Evolutionary conservation across 2,113 vertebrate genomes (phyloP).

Genomic region (zebrafish (Danio rerio)): DNA sequence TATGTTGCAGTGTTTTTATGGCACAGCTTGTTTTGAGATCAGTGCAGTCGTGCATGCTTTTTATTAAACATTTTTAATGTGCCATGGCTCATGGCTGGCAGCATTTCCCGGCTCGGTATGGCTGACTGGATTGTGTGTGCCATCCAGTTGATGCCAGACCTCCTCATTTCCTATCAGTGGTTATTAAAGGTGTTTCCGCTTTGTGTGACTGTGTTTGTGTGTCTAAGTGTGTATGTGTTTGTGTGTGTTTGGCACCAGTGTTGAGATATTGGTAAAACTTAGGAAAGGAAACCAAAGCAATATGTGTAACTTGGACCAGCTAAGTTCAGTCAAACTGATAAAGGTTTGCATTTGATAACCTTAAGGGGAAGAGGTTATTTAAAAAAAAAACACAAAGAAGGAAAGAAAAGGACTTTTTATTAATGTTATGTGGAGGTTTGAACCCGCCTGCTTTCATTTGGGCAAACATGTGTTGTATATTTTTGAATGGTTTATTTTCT

Average conservation of each 20-base stretch:
- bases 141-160: constrained; percentile 86
- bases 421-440: background rate
- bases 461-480: background rate
- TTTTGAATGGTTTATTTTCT: background rate
- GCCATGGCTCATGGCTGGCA: constrained; percentile 74
- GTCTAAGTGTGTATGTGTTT: no score
- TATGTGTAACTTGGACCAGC: background rate
- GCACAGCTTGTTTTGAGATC: constrained; percentile 7
- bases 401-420: background rate
- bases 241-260: constrained; percentile 22
- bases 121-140: constrained; percentile 80
- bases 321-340: background rate
- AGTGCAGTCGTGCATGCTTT: constrained; percentile 43
- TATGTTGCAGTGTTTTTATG: constrained; percentile 21
- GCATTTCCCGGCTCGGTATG: constrained; percentile 83
- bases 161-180: constrained; percentile 84
- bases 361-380: background rate
- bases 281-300: constrained; percentile 31
- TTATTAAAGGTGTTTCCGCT: constrained; percentile 85
- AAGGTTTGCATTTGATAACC: background rate
- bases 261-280: constrained; percentile 24
- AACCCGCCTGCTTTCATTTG: background rate
- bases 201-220: constrained; percentile 36
- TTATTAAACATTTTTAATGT: constrained; percentile 71
- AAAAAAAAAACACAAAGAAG: background rate